A percentile compares a stretch with the other conserved stretches of the same genome.
Conservation (phyloP, 2,888 invertebrate genomes). For the Zygothrica quintamaculata region DNA sequence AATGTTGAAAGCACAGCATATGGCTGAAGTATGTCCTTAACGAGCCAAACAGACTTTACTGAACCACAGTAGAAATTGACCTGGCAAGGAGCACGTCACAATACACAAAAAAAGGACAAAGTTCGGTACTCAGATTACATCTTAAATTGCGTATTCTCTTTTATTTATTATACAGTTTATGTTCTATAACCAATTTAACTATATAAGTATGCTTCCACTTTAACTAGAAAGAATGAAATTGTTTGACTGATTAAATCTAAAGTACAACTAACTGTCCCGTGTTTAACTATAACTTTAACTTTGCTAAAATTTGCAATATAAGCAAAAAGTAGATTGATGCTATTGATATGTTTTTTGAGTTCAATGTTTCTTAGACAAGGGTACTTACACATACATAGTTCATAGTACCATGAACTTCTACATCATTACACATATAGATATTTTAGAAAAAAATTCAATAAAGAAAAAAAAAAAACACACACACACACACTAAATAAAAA, state of each 20-base stretch:
- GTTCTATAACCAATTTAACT: too few species aligned
- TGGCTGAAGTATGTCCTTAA: constrained; percentile 11
- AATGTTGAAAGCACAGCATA: constrained; percentile 18
- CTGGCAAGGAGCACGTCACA: constrained; percentile 8
- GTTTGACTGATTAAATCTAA: neutral
- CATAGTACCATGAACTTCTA: neutral
- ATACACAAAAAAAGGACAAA: constrained; percentile 6
- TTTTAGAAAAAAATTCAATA: too few species aligned
- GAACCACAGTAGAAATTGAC: constrained; percentile 11
- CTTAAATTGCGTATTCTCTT: neutral
- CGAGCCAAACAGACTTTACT: constrained; percentile 1
- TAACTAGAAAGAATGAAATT: neutral
- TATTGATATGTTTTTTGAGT: too few species aligned
- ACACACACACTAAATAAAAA: constrained; percentile 50
- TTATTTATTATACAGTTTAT: too few species aligned
- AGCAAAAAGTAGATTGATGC: too few species aligned
- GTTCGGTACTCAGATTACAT: constrained; percentile 4
- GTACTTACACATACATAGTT: neutral
- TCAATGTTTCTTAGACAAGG: too few species aligned
- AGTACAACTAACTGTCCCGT: too few species aligned
- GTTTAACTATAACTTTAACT: too few species aligned
- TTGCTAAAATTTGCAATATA: too few species aligned
- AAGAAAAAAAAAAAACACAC: too few species aligned
- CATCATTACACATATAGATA: neutral
- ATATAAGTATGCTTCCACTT: neutral